phyloP scores from a whole-genome alignment of 2,888 invertebrate species.

The Harmothoe impar region DNA sequence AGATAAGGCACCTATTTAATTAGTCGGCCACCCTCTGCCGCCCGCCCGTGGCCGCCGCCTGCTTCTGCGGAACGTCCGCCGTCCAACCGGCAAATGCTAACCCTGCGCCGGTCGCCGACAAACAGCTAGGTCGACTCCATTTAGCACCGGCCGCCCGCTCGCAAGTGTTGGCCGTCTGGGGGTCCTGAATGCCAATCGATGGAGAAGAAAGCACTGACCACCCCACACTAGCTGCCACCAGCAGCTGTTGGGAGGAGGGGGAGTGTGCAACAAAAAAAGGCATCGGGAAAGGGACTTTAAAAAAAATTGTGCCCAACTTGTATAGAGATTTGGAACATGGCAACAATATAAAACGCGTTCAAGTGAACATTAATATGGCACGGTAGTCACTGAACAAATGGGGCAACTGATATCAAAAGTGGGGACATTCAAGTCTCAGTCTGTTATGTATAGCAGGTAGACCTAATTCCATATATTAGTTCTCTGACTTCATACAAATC shows the following conservation, averaged over 20 bases:
- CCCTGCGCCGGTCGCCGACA: not conserved
- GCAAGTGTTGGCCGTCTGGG: not conserved
- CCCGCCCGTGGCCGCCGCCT: not conserved
- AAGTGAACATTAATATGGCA: too few species aligned
- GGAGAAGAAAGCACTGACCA: conserved; percentile 30
- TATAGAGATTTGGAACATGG: too few species aligned
- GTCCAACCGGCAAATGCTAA: not conserved
- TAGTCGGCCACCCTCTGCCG: not conserved
- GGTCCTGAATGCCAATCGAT: conserved; percentile 10
- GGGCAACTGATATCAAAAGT: too few species aligned
- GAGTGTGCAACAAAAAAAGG: too few species aligned
- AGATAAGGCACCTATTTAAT: conserved; percentile 35
- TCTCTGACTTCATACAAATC: too few species aligned
- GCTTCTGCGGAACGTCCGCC: not conserved
- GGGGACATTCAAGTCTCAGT: too few species aligned
- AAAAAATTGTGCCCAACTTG: too few species aligned
- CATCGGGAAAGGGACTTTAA: too few species aligned
- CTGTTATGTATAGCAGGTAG: too few species aligned
- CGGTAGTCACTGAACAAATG: too few species aligned
- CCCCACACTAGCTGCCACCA: not conserved
- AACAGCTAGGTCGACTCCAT: not conserved
- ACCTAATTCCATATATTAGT: too few species aligned
- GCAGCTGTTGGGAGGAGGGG: not conserved
- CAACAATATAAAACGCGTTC: too few species aligned
- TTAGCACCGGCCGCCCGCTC: not conserved